Evolutionary conservation across 2,797 vertebrate genomes (phyloP).

Genomic region (Sebastes reedi): DNA sequence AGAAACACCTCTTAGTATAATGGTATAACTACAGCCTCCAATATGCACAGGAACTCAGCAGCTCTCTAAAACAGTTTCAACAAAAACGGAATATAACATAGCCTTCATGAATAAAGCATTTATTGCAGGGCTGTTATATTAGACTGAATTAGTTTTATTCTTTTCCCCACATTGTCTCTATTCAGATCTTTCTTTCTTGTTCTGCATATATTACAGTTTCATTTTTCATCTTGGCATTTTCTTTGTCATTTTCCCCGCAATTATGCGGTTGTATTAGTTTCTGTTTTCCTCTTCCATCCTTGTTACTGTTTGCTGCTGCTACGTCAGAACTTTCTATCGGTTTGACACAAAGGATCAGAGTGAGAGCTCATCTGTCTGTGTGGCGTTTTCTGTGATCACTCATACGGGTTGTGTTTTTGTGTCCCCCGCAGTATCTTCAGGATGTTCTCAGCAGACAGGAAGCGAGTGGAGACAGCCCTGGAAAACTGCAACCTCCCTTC

Average conservation of each 20-base stretch:
- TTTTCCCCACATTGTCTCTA: neutral
- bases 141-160: neutral
- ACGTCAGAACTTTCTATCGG: neutral
- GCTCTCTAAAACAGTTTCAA: neutral
- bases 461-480: slow-evolving; percentile 93
- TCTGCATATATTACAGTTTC: neutral
- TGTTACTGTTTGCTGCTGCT: neutral
- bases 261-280: neutral
- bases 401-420: slow-evolving; percentile 29
- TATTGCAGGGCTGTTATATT: neutral
- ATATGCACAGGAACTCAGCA: neutral
- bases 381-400: slow-evolving; percentile 33
- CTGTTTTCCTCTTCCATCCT: neutral
- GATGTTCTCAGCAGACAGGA: slow-evolving; percentile 94
- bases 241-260: neutral
- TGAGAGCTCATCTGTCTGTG: slow-evolving; percentile 1
- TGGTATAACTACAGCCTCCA: neutral
- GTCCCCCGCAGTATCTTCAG: slow-evolving; percentile 89
- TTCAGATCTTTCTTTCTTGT: neutral
- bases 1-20: neutral
- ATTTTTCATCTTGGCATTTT: neutral
- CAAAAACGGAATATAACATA: neutral
- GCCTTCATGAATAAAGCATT: slow-evolving; percentile 20
- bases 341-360: slow-evolving; percentile 14
- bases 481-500: slow-evolving; percentile 95